Percentiles rank a stretch among this genome's conserved stretches.
Evolutionary conservation across 2,888 invertebrate genomes (phyloP).

Genomic region (Drosophila ezoana): DNA sequence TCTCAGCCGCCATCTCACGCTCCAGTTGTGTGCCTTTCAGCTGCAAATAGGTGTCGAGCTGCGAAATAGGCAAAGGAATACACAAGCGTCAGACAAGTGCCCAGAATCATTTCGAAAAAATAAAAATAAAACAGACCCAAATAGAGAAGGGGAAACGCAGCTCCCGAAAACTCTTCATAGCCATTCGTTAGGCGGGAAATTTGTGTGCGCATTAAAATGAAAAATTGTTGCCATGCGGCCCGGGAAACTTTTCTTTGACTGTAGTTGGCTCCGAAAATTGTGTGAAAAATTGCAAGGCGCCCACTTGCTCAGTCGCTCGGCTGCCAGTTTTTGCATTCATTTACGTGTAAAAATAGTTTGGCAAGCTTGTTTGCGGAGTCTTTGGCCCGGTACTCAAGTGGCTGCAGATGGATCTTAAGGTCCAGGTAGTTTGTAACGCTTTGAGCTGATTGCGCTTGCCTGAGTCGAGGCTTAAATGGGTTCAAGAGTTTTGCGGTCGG

Average conservation of each 20-base stretch:
- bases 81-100: constrained; percentile 41
- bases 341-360: constrained; percentile 76
- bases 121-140: constrained; percentile 14
- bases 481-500: constrained; percentile 50
- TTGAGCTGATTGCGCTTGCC: constrained; percentile 40
- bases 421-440: constrained; percentile 44
- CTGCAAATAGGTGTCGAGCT: constrained; percentile 85
- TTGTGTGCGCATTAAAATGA: constrained; percentile 82
- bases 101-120: constrained; percentile 10
- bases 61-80: constrained; percentile 62
- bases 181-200: constrained; percentile 74
- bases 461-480: constrained; percentile 45
- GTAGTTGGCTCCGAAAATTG: constrained; percentile 49
- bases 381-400: constrained; percentile 39
- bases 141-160: constrained; percentile 15
- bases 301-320: constrained; percentile 13
- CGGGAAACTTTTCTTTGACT: constrained; percentile 47
- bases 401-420: constrained; percentile 25
- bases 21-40: constrained; percentile 85
- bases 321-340: constrained; percentile 61
- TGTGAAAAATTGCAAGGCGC: constrained; percentile 57
- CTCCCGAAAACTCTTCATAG: constrained; percentile 21
- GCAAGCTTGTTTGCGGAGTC: constrained; percentile 32
- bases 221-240: constrained; percentile 75
- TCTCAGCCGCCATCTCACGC: constrained; percentile 86